Evolutionary conservation across 2,888 invertebrate genomes (phyloP), one percentile per base, ranked within the genome.

Genomic region (Trachelus tabidus): DNA sequence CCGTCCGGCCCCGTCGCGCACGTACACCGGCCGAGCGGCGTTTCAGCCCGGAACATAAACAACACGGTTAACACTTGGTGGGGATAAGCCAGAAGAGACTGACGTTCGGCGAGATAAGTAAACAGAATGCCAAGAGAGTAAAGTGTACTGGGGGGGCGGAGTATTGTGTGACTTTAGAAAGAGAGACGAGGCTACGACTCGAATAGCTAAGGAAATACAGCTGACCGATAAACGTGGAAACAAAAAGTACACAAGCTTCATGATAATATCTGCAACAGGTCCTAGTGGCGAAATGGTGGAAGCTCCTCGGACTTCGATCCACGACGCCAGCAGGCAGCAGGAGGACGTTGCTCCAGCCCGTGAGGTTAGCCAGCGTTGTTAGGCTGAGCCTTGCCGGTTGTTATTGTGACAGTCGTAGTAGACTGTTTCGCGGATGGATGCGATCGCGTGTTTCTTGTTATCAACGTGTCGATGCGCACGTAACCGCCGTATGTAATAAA

Each of bases 11-110:
- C 23, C 71, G 71, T 71, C 71, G 31, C 9, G 71, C 71, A 71
- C 71, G 71, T 71, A 71, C 34, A 31, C 34, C 71, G 12, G 71
- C 9, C 15, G 56, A 56, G 56, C 56, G 56, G 56, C 56, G 23
- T 23, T 56, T 15, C 56, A 23, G 71, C 71, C 34, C 71, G 71
- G 71, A 71, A 71, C 71, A 34, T 71, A 71, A 71, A 71, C 71
- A 71, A 71, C 71, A 34, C 71, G 56, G 56, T 56, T 56, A 6
- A 15, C 15, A 23, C 56, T 56, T 4, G 23, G 56, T 56, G 56
- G 56, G 56, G 56, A 9, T 56, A 56, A 23, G 9, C 56, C 56
- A 56, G 56, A 56, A 56, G 56, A 56, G 56, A 23, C 56, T 56
- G 23, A 56, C 56, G 56, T 56, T 23, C 56, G 15, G 2, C 9